Conservation (phyloP, 2,888 invertebrate species). For the Apamea monoglypha region DNA sequence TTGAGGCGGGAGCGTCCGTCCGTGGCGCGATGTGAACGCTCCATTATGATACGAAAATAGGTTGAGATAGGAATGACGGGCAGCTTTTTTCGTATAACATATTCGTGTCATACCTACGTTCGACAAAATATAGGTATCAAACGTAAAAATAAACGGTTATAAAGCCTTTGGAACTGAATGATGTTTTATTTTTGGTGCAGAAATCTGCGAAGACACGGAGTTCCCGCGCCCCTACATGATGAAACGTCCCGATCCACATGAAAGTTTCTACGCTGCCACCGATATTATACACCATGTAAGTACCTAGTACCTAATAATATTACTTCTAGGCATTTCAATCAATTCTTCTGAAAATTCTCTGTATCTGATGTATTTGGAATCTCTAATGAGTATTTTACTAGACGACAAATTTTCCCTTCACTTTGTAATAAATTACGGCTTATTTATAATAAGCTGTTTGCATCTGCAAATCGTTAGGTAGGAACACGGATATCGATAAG, state of each 20-base stretch:
- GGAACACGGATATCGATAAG: neutral
- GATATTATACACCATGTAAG: slow-evolving; percentile 93
- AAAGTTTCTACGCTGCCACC: slow-evolving; percentile 94
- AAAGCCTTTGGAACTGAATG: neutral
- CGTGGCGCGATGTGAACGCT: slow-evolving; percentile 27
- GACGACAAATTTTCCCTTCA: too few relatives aligned
- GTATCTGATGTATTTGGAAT: neutral
- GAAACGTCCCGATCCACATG: slow-evolving; percentile 86
- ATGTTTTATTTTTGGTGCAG: slow-evolving; percentile 70
- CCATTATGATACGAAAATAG: slow-evolving; percentile 47
- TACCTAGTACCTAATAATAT: slow-evolving; percentile 63
- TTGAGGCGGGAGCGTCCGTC: slow-evolving; percentile 42
- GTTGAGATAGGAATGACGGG: slow-evolving; percentile 43
- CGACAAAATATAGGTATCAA: slow-evolving; percentile 13
- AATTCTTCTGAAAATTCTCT: neutral
- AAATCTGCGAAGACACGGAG: slow-evolving; percentile 87
- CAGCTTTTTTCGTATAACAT: slow-evolving; percentile 13
- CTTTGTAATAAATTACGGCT: too few relatives aligned
- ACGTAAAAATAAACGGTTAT: neutral
- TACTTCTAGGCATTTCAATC: neutral
- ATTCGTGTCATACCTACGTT: slow-evolving; percentile 27
- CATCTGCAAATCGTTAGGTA: neutral
- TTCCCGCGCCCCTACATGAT: slow-evolving; percentile 88
- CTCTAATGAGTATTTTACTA: neutral
- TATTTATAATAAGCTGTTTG: too few relatives aligned